phyloP scores from a whole-genome alignment of 2,888 invertebrate species.

The Tetramorium bicarinatum region DNA sequence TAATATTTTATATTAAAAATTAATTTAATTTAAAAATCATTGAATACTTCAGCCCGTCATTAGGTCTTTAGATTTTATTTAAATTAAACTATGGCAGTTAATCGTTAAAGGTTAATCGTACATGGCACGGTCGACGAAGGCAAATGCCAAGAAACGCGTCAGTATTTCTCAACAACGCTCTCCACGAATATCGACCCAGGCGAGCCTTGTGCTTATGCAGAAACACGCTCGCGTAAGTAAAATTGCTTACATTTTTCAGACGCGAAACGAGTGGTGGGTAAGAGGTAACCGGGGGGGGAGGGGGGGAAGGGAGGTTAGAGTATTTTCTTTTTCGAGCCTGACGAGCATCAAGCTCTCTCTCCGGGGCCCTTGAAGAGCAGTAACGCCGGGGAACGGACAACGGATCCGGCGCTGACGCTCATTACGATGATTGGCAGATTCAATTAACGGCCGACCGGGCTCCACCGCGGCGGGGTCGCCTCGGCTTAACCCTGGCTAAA shows the following conservation, averaged over 20 bases:
- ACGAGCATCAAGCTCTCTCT: constrained; percentile 63
- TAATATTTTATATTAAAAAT: too few species aligned
- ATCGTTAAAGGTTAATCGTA: constrained; percentile 40
- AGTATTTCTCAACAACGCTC: constrained; percentile 38
- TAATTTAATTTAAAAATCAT: background rate
- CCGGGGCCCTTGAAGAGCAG: constrained; percentile 65
- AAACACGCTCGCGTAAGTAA: constrained; percentile 67
- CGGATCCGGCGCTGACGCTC: constrained; percentile 88
- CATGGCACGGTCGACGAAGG: constrained; percentile 44
- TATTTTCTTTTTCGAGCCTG: constrained; percentile 72
- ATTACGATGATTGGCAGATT: constrained; percentile 94
- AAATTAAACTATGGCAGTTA: constrained; percentile 30
- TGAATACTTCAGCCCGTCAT: background rate
- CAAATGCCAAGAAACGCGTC: constrained; percentile 34
- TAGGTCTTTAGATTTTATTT: constrained; percentile 18
- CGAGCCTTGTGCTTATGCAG: constrained; percentile 48
- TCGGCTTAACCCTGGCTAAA: constrained; percentile 85
- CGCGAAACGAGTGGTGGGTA: constrained; percentile 29
- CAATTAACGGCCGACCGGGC: constrained; percentile 88
- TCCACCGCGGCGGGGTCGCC: constrained; percentile 82
- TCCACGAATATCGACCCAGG: constrained; percentile 37
- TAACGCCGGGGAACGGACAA: constrained; percentile 77
- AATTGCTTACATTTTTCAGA: constrained; percentile 73
- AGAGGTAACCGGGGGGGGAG: background rate
- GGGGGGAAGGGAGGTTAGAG: constrained; percentile 45